Evolutionary conservation across 1,140 invertebrate species (phyloP), one percentile per base, ranked within the genome.

Genomic region (Arctopsyche grandis): DNA sequence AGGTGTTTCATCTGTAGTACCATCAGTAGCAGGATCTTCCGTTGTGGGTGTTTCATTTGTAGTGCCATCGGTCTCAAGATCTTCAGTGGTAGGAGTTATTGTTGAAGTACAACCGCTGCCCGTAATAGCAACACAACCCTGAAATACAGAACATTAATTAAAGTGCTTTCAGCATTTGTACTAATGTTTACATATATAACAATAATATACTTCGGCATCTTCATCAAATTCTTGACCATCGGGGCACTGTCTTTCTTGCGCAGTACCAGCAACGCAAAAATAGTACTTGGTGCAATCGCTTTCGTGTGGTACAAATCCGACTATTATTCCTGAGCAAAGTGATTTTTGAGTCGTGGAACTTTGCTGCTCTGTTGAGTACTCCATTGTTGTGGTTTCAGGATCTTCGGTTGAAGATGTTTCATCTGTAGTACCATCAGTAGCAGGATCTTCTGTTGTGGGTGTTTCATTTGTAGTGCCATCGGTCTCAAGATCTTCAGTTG

Each of bases 261-360:
- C 9, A 71, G 5, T 46, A 14, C 38, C 69, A 7, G 10, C n/a
- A 3, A 46, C 0, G 16, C 69, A 71, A 21, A 9, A 16, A 46
- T 71, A 71, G 44, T 38, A 71, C 19, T 71, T 44, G 10, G 19
- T 71, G 24, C 69, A 71, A 71, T 71, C 69, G 9, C n/a, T 46
- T 21, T 44, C 69, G 12, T 71, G 69, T 5, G 69, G 69, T 22
- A 26, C 63, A 26, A 66, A 14, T 22, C 10, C 5, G 5, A 38
- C 29, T 38, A 38, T 38, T 1, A 38, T 38, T 38, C 29, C 29
- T 38, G 29, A 38, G 7, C 29, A 38, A 7, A 38, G 1, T 38
- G 29, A 26, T 66, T 12, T 26, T 26, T 1, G 63, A 14, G n/a
- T 66, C 24, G 9, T 63, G 12, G 24, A 16, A 63, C 9, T 9